phyloP scores from a whole-genome alignment of 2,888 invertebrate genomes.

The Urechis unicinctus region DNA sequence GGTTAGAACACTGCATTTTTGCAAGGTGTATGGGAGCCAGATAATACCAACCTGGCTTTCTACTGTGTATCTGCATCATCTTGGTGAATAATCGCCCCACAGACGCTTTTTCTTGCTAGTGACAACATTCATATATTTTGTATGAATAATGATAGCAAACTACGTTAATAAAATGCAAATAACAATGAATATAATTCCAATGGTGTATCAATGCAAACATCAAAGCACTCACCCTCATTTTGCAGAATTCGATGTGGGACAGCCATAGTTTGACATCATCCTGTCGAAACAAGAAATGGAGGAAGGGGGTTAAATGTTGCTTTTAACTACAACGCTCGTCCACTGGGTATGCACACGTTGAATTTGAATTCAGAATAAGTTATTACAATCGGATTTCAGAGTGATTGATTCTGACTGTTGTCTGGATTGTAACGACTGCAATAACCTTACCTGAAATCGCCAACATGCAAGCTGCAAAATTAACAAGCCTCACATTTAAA shows the following conservation, averaged over 20 bases:
- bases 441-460: conserved; percentile 22
- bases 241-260: conserved; percentile 73
- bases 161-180: no score
- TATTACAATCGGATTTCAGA: no score
- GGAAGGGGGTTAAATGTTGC: background rate
- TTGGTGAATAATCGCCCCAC: conserved; percentile 38
- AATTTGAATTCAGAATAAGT: no score
- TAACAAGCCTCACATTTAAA: background rate
- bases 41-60: conserved; percentile 28
- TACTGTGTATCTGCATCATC: conserved; percentile 43
- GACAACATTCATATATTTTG: background rate
- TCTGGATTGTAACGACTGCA: no score
- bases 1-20: no score
- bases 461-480: background rate
- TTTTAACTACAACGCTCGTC: background rate
- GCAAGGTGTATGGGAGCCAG: no score
- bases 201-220: background rate
- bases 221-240: conserved; percentile 57
- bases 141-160: no score
- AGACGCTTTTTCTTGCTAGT: conserved; percentile 32
- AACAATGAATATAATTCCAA: background rate
- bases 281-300: conserved; percentile 54
- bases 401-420: no score
- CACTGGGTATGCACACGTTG: no score
- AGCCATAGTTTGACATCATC: conserved; percentile 70